Evolutionary conservation across 2,888 invertebrate species (phyloP).

Genomic region (Drosophila borborema): DNA sequence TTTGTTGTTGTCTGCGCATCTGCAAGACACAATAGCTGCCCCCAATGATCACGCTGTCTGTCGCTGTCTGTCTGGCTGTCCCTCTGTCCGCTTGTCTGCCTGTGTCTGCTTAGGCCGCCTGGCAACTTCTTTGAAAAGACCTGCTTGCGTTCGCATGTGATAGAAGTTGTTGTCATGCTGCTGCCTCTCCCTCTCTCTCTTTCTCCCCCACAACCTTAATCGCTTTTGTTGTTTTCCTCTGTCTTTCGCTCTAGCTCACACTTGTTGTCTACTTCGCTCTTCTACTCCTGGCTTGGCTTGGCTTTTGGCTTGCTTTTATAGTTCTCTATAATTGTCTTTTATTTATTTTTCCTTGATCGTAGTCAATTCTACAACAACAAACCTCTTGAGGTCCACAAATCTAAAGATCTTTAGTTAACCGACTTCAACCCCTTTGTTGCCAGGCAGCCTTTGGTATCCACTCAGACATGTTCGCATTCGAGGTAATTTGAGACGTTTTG

Average conservation of each 20-base stretch:
- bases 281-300: slow-evolving; percentile 1
- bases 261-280: background rate
- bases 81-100: slow-evolving; percentile 20
- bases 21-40: slow-evolving; percentile 39
- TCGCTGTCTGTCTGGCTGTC: background rate
- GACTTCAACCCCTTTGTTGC: slow-evolving; percentile 54
- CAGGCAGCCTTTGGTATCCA: slow-evolving; percentile 40
- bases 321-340: slow-evolving; percentile 54
- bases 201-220: background rate
- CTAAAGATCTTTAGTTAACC: slow-evolving; percentile 12
- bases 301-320: slow-evolving; percentile 41
- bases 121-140: slow-evolving; percentile 63
- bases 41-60: slow-evolving; percentile 12
- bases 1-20: slow-evolving; percentile 44
- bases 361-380: slow-evolving; percentile 11
- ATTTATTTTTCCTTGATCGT: slow-evolving; percentile 55
- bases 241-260: background rate
- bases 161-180: slow-evolving; percentile 28
- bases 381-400: slow-evolving; percentile 4
- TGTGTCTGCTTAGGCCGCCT: slow-evolving; percentile 42
- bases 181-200: background rate
- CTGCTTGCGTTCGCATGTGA: slow-evolving; percentile 37
- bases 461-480: slow-evolving; percentile 6
- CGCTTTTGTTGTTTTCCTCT: too few relatives aligned
- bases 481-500: slow-evolving; percentile 61